Conservation (phyloP, 1,140 invertebrate species). For the Sipha flava region DNA sequence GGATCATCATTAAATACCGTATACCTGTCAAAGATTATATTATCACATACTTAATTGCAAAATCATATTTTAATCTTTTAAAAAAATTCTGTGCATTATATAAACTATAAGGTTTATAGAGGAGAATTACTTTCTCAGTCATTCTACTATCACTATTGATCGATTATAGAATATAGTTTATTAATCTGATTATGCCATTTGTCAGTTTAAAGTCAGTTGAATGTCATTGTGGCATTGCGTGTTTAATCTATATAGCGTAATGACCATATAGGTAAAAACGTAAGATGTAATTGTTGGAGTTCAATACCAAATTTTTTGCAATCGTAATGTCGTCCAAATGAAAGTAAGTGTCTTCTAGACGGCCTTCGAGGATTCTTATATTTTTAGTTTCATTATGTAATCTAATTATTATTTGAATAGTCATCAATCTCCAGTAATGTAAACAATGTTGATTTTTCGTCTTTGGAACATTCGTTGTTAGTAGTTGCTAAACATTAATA, state of each 20-base stretch:
- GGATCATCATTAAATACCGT: not conserved
- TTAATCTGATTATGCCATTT: not conserved
- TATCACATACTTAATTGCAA: not conserved
- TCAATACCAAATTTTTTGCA: not conserved
- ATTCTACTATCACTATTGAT: not conserved
- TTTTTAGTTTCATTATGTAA: not conserved
- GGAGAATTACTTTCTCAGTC: not conserved
- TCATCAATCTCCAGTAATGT: not conserved
- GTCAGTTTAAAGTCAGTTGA: slow-evolving; percentile 12
- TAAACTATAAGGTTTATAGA: not conserved
- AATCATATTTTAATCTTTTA: too few relatives aligned
- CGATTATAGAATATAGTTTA: not conserved
- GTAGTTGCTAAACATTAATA: not conserved
- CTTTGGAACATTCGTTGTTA: not conserved
- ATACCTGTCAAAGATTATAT: not conserved
- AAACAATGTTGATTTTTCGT: not conserved
- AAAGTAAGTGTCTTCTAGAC: slow-evolving; percentile 6
- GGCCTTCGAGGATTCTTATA: not conserved
- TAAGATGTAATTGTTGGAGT: not conserved
- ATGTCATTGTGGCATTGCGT: not conserved
- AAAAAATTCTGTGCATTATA: not conserved
- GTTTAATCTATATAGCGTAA: too few relatives aligned
- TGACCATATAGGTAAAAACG: too few relatives aligned
- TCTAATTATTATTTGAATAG: not conserved
- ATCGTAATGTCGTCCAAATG: not conserved